Evolutionary conservation across 1,140 invertebrate genomes (phyloP).

Genomic region (Brachionus plicatilis): DNA sequence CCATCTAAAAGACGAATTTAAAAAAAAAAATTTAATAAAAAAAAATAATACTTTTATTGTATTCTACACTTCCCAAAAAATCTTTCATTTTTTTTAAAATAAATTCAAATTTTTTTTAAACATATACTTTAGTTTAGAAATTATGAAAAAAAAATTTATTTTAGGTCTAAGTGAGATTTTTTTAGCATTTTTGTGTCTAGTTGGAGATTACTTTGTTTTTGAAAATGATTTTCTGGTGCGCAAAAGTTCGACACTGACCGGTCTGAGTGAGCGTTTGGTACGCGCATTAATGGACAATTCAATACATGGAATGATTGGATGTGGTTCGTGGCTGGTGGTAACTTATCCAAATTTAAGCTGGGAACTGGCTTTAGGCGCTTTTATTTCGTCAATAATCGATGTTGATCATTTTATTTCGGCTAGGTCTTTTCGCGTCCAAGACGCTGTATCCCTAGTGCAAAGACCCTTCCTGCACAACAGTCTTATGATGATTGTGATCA

Average conservation of each 20-base stretch:
- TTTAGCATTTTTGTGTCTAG: background rate
- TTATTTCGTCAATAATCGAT: slow-evolving; percentile 46
- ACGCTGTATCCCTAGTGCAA: slow-evolving; percentile 43
- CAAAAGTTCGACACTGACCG: background rate
- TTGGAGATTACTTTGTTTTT: slow-evolving; percentile 34
- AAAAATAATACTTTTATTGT: background rate
- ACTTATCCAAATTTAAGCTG: slow-evolving; percentile 41
- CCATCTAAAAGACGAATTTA: background rate
- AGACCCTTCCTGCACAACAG: slow-evolving; percentile 50
- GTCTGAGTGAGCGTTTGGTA: background rate
- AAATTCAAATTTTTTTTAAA: background rate
- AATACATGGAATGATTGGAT: slow-evolving; percentile 45
- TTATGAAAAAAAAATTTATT: slow-evolving; percentile 15
- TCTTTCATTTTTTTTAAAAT: slow-evolving; percentile 25
- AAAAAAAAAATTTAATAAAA: background rate
- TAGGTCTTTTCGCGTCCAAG: slow-evolving; percentile 45
- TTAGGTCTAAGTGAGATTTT: background rate
- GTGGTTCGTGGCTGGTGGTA: slow-evolving; percentile 45
- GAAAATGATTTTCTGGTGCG: background rate
- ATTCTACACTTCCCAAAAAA: slow-evolving; percentile 12
- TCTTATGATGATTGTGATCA: slow-evolving; percentile 42
- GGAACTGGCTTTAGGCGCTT: slow-evolving; percentile 42
- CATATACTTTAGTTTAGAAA: background rate
- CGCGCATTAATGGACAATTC: slow-evolving; percentile 43
- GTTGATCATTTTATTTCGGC: slow-evolving; percentile 51